Conservation (phyloP, 2,797 vertebrate genomes). For the Sebastes itinus region DNA sequence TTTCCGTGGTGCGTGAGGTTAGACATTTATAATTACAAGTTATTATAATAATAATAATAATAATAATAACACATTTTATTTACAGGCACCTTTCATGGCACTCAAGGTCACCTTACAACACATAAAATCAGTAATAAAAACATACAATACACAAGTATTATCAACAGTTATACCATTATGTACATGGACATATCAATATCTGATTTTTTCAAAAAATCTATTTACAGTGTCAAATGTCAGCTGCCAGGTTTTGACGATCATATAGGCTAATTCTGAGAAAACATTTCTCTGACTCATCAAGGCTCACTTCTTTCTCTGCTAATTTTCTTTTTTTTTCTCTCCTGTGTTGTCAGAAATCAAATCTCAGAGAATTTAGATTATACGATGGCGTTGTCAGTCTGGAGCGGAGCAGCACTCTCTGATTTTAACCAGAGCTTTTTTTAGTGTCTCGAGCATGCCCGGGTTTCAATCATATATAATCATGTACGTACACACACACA, state of each 20-base stretch:
- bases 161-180: too few relatives aligned
- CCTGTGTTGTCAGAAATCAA: constrained; percentile 69
- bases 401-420: constrained; percentile 54
- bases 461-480: constrained; percentile 77
- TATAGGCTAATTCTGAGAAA: constrained; percentile 25
- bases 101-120: too few relatives aligned
- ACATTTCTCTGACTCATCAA: constrained; percentile 61
- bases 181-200: not conserved
- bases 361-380: constrained; percentile 67
- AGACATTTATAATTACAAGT: not conserved
- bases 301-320: constrained; percentile 52
- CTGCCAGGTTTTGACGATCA: constrained; percentile 19
- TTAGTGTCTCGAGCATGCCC: constrained; percentile 67
- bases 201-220: not conserved
- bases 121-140: too few relatives aligned
- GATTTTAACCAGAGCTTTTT: constrained; percentile 83
- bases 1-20: not conserved
- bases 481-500: constrained; percentile 61
- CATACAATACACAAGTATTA: too few relatives aligned
- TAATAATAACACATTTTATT: too few relatives aligned
- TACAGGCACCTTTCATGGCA: too few relatives aligned
- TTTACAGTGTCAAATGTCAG: constrained; percentile 1
- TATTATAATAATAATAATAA: too few relatives aligned
- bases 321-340: constrained; percentile 25
- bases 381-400: constrained; percentile 74